Conservation (phyloP, 2,888 invertebrate genomes). For the Limnephilus auricula region DNA sequence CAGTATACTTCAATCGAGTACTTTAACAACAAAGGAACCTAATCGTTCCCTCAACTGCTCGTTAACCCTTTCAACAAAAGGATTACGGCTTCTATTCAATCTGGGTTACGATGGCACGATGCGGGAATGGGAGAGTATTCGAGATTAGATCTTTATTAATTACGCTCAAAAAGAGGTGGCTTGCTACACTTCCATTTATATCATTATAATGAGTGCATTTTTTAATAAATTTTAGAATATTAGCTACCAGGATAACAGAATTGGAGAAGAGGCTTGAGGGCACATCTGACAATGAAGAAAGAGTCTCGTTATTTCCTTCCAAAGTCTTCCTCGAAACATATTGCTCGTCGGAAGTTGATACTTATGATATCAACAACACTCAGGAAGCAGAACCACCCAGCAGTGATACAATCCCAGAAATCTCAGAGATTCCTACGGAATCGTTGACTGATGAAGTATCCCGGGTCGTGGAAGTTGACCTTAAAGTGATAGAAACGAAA, state of each 20-base stretch:
- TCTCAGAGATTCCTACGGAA: neutral
- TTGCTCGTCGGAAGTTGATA: constrained; percentile 76
- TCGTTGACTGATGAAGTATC: neutral
- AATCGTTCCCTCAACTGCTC: too few species aligned
- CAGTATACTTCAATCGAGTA: too few species aligned
- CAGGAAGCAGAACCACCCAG: neutral
- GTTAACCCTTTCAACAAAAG: too few species aligned
- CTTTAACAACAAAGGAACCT: too few species aligned
- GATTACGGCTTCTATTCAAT: too few species aligned
- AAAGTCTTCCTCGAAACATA: constrained; percentile 83
- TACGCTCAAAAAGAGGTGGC: too few species aligned
- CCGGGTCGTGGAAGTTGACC: constrained; percentile 11
- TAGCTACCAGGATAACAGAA: constrained; percentile 89
- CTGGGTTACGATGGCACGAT: too few species aligned
- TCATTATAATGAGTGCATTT: neutral
- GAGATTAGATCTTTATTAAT: too few species aligned
- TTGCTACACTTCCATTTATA: too few species aligned
- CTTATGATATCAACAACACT: constrained; percentile 49
- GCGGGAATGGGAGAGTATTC: too few species aligned
- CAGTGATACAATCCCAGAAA: neutral
- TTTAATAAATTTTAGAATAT: constrained; percentile 78
- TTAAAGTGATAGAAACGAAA: constrained; percentile 26
- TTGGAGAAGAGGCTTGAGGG: constrained; percentile 86
- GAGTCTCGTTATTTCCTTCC: constrained; percentile 79
- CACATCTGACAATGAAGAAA: constrained; percentile 77